Conservation (phyloP, 2,113 vertebrate species). For the Misgurnus anguillicaudatus region DNA sequence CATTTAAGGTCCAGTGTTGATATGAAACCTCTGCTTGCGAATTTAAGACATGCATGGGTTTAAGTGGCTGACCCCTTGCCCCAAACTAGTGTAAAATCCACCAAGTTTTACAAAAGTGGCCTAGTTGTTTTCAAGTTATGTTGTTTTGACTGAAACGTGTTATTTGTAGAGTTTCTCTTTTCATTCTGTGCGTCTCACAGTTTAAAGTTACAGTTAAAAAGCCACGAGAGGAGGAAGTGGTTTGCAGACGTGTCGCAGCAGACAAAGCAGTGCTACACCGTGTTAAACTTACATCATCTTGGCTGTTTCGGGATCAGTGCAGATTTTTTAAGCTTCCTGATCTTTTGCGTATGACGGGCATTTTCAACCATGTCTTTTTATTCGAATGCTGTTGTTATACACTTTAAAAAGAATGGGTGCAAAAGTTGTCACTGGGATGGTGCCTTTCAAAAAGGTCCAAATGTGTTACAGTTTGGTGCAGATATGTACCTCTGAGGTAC, state of each 20-base stretch:
- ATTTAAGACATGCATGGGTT: background rate
- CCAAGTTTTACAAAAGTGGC: background rate
- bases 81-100: background rate
- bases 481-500: too few species aligned
- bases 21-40: background rate
- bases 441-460: too few species aligned
- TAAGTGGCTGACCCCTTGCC: background rate
- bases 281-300: constrained; percentile 14
- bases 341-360: background rate
- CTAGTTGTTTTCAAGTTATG: constrained; percentile 43
- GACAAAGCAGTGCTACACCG: constrained; percentile 47
- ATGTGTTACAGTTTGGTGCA: too few species aligned
- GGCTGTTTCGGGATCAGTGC: background rate
- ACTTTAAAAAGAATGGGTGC: too few species aligned
- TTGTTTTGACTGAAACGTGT: constrained; percentile 4
- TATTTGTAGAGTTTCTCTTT: constrained; percentile 8
- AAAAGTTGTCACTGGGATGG: too few species aligned
- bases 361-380: background rate
- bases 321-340: background rate
- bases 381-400: background rate
- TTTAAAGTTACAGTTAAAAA: background rate
- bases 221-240: constrained; percentile 54
- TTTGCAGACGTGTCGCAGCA: constrained; percentile 42
- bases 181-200: constrained; percentile 11
- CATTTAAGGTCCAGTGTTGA: background rate